Conservation (phyloP, 2,113 vertebrate genomes). For the Delphinapterus leucas region DNA sequence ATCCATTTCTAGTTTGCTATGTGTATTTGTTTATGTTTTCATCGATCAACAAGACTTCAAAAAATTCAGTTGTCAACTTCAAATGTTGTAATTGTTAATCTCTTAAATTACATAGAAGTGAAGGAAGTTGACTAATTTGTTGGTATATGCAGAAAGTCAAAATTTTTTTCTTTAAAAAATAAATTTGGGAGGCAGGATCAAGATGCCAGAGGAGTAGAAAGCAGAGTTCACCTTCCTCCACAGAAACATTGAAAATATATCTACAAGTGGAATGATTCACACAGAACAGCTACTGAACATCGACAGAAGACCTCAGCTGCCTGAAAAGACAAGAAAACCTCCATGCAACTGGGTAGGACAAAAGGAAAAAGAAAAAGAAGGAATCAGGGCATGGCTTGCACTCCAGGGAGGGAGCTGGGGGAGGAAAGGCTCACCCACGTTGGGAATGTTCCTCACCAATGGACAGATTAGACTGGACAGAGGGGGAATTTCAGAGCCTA, state of each 20-base stretch:
- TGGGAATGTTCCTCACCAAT: background rate
- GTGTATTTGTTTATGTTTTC: background rate
- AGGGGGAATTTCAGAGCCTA: background rate
- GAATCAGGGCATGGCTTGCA: background rate
- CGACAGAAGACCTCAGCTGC: background rate
- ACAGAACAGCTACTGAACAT: background rate
- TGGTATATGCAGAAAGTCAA: background rate
- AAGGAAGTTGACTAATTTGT: background rate
- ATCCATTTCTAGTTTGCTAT: background rate
- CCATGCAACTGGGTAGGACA: background rate
- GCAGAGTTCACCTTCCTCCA: background rate
- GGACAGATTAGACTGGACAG: background rate
- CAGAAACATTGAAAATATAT: background rate
- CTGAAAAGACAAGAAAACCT: background rate
- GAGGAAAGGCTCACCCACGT: background rate
- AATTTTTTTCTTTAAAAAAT: background rate
- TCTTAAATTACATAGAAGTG: background rate
- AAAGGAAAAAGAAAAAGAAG: background rate
- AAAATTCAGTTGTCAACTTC: background rate
- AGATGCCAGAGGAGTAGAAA: background rate
- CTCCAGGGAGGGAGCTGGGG: background rate
- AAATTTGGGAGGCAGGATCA: background rate
- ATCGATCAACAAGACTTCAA: background rate
- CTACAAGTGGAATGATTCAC: background rate
- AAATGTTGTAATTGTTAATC: background rate